A percentile compares a stretch with the other conserved stretches of the same genome.
Evolutionary conservation across 1,140 invertebrate species (phyloP).

Genomic region (Trachymyrmex cornetzi): DNA sequence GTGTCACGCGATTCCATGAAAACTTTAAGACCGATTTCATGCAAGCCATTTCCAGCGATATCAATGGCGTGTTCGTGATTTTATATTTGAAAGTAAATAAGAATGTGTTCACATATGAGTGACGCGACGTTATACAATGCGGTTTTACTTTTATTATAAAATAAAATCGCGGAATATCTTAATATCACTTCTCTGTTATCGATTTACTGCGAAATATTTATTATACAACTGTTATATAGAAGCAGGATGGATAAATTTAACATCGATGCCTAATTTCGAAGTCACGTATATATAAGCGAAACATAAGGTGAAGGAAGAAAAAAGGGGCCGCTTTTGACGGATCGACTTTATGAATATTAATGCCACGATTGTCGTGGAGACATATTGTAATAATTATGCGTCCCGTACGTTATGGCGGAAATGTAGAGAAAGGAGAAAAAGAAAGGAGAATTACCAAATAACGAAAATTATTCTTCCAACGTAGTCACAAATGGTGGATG

Average conservation of each 20-base stretch:
- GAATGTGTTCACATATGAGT: neutral
- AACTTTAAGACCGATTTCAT: neutral
- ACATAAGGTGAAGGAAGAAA: neutral
- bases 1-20: slow-evolving; percentile 2
- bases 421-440: slow-evolving; percentile 5
- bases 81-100: slow-evolving; percentile 14
- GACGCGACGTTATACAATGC: neutral
- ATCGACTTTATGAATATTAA: slow-evolving; percentile 78
- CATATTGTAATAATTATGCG: slow-evolving; percentile 73
- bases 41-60: neutral
- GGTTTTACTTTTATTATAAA: neutral
- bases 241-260: slow-evolving; percentile 9
- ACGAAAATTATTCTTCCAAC: slow-evolving; percentile 64
- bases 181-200: neutral
- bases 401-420: slow-evolving; percentile 35
- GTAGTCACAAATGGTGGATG: slow-evolving; percentile 5
- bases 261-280: slow-evolving; percentile 44
- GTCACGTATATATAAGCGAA: neutral
- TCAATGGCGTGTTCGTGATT: neutral
- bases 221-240: neutral
- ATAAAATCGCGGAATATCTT: neutral
- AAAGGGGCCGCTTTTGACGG: slow-evolving; percentile 64
- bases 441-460: slow-evolving; percentile 14
- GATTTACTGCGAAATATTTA: neutral
- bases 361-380: slow-evolving; percentile 30